Evolutionary conservation across 1,140 invertebrate species (phyloP).

Genomic region (Harlomillsia oculata): DNA sequence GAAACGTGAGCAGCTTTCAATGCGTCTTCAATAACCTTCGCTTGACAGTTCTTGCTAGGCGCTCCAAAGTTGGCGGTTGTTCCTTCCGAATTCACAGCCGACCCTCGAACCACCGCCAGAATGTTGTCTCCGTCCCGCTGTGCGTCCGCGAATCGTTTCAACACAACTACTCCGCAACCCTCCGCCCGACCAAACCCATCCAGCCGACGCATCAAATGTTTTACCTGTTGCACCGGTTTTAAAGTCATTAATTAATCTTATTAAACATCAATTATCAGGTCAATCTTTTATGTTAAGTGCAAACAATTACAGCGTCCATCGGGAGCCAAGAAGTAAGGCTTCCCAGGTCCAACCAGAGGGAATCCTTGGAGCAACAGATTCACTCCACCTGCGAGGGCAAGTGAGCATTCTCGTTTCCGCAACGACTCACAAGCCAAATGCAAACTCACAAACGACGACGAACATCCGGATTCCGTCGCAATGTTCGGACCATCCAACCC

Average conservation of each 20-base stretch:
- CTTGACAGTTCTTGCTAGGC: conserved; percentile 38
- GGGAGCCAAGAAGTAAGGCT: conserved; percentile 5
- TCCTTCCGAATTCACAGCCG: conserved; percentile 18
- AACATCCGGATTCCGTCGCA: conserved; percentile 23
- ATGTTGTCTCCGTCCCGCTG: conserved; percentile 14
- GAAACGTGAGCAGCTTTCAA: conserved; percentile 45
- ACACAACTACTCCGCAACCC: conserved; percentile 10
- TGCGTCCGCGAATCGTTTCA: conserved; percentile 16
- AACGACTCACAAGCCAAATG: conserved; percentile 24
- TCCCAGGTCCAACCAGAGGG: conserved; percentile 2
- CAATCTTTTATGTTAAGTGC: too few species aligned
- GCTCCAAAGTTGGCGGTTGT: conserved; percentile 17
- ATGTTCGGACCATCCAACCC: conserved; percentile 25
- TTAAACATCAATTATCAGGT: too few species aligned
- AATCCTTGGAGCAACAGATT: conserved; percentile 18
- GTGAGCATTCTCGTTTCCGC: conserved; percentile 1
- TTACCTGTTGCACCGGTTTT: too few species aligned
- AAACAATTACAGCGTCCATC: conserved; percentile 16
- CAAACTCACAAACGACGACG: conserved; percentile 12
- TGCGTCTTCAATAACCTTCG: conserved; percentile 44
- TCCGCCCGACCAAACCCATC: conserved; percentile 9
- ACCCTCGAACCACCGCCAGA: conserved; percentile 11
- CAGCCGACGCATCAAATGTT: conserved; percentile 7
- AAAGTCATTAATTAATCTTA: too few species aligned
- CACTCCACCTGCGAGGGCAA: conserved; percentile 18